A percentile compares a stretch with the other conserved stretches of the same genome.
Conservation (phyloP, 2,797 vertebrate genomes). For the Dryobates pubescens region DNA sequence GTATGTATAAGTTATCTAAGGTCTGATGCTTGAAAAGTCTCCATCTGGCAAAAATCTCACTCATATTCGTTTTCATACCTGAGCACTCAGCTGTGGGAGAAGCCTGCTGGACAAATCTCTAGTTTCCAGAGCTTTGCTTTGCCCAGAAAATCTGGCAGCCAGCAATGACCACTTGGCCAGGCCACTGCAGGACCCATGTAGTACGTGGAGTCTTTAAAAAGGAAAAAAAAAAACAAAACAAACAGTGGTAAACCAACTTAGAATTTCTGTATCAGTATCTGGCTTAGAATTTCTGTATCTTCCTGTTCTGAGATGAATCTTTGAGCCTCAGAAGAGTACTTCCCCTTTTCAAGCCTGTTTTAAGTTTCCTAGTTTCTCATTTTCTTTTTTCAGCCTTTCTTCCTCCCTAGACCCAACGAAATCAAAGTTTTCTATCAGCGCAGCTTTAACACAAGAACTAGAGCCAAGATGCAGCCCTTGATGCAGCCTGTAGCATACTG, state of each 20-base stretch:
- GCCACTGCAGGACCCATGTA: constrained; percentile 91
- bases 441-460: not conserved
- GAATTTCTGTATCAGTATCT: no score
- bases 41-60: not conserved
- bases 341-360: not conserved
- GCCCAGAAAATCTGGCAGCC: constrained; percentile 95
- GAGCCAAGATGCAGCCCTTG: not conserved
- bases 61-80: constrained; percentile 76
- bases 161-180: constrained; percentile 93
- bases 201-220: constrained; percentile 80
- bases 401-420: not conserved
- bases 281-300: not conserved
- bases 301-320: not conserved
- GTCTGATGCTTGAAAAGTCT: not conserved
- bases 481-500: not conserved
- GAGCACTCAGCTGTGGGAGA: constrained; percentile 84
- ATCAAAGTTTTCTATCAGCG: not conserved
- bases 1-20: not conserved
- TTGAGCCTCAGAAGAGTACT: not conserved
- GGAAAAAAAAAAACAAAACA: not conserved
- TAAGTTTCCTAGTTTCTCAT: not conserved
- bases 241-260: not conserved
- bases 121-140: constrained; percentile 85
- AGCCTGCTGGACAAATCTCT: constrained; percentile 79
- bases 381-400: not conserved